Conservation (phyloP, 2,888 invertebrate species). For the Melipona bicolor region DNA sequence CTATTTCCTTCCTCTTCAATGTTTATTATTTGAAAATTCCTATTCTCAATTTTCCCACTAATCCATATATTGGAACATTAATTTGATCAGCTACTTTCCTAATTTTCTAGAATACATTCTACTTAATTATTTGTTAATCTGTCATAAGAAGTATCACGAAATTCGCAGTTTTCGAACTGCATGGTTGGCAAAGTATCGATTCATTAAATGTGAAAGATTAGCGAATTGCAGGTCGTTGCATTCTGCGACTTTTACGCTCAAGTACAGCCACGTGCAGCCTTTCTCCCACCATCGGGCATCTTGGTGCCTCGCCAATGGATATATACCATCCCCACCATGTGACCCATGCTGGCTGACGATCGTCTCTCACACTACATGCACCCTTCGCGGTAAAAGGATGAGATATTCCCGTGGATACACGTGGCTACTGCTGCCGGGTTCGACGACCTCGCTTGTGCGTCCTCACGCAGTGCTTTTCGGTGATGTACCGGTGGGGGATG, state of each 20-base stretch:
- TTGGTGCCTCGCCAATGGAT: conserved; percentile 40
- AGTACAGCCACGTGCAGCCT: conserved; percentile 55
- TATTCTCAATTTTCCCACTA: not conserved
- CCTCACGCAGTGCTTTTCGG: conserved; percentile 64
- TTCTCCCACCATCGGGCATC: conserved; percentile 12
- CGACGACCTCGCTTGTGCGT: conserved; percentile 60
- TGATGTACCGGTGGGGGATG: conserved; percentile 66
- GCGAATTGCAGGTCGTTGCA: conserved; percentile 46
- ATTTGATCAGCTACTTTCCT: not conserved
- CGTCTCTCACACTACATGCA: conserved; percentile 54
- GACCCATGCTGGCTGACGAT: conserved; percentile 29
- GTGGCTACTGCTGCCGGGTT: conserved; percentile 62
- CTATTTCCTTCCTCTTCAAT: too few relatives aligned
- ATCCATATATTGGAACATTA: conserved; percentile 7
- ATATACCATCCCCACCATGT: conserved; percentile 30
- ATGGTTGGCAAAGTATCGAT: not conserved
- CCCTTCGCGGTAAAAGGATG: conserved; percentile 59
- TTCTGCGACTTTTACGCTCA: conserved; percentile 22
- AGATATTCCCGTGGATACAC: conserved; percentile 63
- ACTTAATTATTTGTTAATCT: not conserved
- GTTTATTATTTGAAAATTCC: too few relatives aligned
- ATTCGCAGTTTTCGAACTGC: not conserved
- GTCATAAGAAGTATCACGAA: not conserved
- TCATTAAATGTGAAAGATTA: conserved; percentile 21
- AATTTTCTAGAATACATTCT: not conserved